A percentile compares a stretch with the other conserved stretches of the same genome.
phyloP scores from a whole-genome alignment of 2,113 vertebrate species.

The Periophthalmus modestus region DNA sequence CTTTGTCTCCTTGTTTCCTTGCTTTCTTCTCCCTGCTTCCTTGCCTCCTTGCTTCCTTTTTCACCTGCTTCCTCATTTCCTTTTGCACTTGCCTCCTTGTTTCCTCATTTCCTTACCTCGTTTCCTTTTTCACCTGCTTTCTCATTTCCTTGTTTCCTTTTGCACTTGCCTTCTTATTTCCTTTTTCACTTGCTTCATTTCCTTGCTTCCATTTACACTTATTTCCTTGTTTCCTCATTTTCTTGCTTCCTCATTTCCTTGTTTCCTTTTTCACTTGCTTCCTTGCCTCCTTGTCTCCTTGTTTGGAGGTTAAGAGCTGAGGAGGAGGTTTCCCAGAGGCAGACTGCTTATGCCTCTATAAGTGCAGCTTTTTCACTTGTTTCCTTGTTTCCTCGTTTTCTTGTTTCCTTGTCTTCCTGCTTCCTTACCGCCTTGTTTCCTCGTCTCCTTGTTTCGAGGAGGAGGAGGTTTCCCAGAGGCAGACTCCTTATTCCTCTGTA shows the following conservation, averaged over 20 bases:
- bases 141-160: constrained; percentile 36
- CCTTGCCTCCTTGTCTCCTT: too few relatives aligned
- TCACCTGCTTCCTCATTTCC: neutral
- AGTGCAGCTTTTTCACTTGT: too few relatives aligned
- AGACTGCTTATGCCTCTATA: too few relatives aligned
- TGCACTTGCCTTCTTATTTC: neutral
- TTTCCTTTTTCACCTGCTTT: constrained; percentile 31
- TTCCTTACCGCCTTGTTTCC: neutral
- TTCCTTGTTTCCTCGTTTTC: too few relatives aligned
- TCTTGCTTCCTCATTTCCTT: too few relatives aligned
- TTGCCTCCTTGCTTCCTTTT: constrained; percentile 17
- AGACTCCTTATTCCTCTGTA: constrained; percentile 72
- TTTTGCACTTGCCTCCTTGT: constrained; percentile 49
- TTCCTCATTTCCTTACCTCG: constrained; percentile 42
- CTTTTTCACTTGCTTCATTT: constrained; percentile 51
- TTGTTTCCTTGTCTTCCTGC: constrained; percentile 38
- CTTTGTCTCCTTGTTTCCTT: constrained; percentile 33
- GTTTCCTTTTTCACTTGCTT: too few relatives aligned
- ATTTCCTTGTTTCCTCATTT: too few relatives aligned
- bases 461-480: constrained; percentile 61
- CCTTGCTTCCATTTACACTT: too few relatives aligned
- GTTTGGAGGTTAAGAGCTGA: too few relatives aligned
- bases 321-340: too few relatives aligned
- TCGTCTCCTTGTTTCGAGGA: constrained; percentile 43
- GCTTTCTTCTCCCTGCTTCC: constrained; percentile 36